Conservation (phyloP, 2,888 invertebrate genomes). For the Pediacus dermestoides region DNA sequence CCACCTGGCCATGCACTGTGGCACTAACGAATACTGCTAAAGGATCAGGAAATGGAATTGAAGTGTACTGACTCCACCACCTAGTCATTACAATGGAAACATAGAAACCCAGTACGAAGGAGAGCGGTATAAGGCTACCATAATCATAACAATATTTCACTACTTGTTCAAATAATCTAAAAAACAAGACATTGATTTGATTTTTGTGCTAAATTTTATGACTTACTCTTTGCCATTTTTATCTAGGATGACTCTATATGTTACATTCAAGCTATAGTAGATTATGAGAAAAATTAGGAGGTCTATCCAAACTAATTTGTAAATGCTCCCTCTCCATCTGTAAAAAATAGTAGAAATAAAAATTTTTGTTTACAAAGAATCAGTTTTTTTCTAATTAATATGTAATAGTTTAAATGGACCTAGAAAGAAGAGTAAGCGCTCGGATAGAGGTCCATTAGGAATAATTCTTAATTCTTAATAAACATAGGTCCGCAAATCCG, state of each 20-base stretch:
- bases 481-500: too few species aligned
- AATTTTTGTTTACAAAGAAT: not conserved
- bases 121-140: slow-evolving; percentile 83
- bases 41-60: slow-evolving; percentile 84
- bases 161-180: slow-evolving; percentile 75
- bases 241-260: slow-evolving; percentile 70
- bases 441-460: too few species aligned
- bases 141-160: slow-evolving; percentile 83
- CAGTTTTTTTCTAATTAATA: too few species aligned
- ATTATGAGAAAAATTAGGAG: slow-evolving; percentile 72
- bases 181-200: slow-evolving; percentile 27
- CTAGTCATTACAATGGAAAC: slow-evolving; percentile 88
- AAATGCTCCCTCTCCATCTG: slow-evolving; percentile 93
- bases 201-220: not conserved
- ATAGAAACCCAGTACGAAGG: slow-evolving; percentile 92
- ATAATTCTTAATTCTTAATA: too few species aligned
- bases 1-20: slow-evolving; percentile 76
- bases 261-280: slow-evolving; percentile 75
- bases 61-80: slow-evolving; percentile 86
- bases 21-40: slow-evolving; percentile 83
- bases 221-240: slow-evolving; percentile 66
- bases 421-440: too few species aligned
- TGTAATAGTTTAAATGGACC: too few species aligned
- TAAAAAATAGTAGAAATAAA: slow-evolving; percentile 20
- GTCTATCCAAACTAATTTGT: slow-evolving; percentile 92